phyloP scores from a whole-genome alignment of 2,888 invertebrate species.

The Diaperis boleti region DNA sequence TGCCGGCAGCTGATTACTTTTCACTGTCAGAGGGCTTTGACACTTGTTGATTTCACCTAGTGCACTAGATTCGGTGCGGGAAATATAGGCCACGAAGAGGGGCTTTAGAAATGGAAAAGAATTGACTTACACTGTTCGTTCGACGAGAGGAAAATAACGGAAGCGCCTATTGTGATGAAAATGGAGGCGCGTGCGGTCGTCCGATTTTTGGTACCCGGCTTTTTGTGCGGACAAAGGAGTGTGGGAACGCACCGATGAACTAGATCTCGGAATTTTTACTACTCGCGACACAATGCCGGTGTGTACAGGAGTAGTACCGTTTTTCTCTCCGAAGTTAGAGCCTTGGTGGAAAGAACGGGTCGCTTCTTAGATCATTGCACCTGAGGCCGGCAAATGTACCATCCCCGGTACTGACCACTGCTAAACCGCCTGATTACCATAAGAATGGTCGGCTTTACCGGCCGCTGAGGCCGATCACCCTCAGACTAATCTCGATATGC shows the following conservation, averaged over 20 bases:
- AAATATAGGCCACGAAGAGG: slow-evolving; percentile 53
- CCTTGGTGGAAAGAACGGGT: slow-evolving; percentile 30
- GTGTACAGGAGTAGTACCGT: too few species aligned
- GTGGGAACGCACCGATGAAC: too few species aligned
- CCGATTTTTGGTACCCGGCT: too few species aligned
- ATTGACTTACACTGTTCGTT: slow-evolving; percentile 22
- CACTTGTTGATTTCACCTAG: slow-evolving; percentile 57
- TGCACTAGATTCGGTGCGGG: slow-evolving; percentile 55
- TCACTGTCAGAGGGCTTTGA: slow-evolving; percentile 59
- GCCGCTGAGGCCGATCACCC: slow-evolving; percentile 50
- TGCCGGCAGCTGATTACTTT: slow-evolving; percentile 49
- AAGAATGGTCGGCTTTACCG: slow-evolving; percentile 49
- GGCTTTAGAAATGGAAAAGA: slow-evolving; percentile 45
- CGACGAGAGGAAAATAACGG: not conserved
- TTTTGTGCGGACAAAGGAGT: too few species aligned
- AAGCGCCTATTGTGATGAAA: too few species aligned
- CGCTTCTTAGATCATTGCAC: slow-evolving; percentile 47
- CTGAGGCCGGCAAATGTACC: slow-evolving; percentile 45
- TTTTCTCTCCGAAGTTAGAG: too few species aligned
- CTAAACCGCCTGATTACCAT: slow-evolving; percentile 53
- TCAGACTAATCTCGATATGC: slow-evolving; percentile 42
- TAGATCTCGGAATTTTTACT: too few species aligned
- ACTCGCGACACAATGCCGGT: too few species aligned
- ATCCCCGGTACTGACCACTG: slow-evolving; percentile 53
- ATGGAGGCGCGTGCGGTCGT: too few species aligned